Evolutionary conservation across 2,888 invertebrate genomes (phyloP).

Genomic region (Plagiodera versicolora): DNA sequence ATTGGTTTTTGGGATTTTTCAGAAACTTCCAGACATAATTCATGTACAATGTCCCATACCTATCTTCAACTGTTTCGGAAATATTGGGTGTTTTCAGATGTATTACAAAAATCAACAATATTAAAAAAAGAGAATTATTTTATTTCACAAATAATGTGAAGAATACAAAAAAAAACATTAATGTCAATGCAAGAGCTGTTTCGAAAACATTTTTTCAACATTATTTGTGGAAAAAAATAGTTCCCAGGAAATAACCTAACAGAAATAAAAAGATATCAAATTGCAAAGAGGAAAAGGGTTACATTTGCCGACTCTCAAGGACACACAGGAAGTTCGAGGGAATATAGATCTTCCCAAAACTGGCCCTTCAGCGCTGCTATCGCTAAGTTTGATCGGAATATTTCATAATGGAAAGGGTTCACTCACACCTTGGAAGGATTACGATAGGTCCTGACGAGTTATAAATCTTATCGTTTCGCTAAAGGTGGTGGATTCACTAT

Average conservation of each 20-base stretch:
- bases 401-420: constrained; percentile 32
- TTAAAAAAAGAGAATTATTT: too few relatives aligned
- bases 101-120: too few relatives aligned
- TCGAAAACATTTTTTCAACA: too few relatives aligned
- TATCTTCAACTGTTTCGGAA: too few relatives aligned
- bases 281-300: constrained; percentile 13
- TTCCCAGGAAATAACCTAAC: constrained; percentile 12
- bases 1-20: too few relatives aligned
- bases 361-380: constrained; percentile 4
- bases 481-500: constrained; percentile 9
- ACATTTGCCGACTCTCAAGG: constrained; percentile 2
- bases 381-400: constrained; percentile 11
- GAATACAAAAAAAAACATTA: too few relatives aligned
- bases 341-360: constrained; percentile 8
- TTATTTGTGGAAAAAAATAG: too few relatives aligned
- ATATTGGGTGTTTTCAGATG: too few relatives aligned
- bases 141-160: too few relatives aligned
- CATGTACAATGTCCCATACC: too few relatives aligned
- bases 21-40: too few relatives aligned
- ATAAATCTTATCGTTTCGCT: constrained; percentile 25
- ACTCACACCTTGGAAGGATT: constrained; percentile 38
- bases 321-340: constrained; percentile 15
- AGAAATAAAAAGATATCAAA: constrained; percentile 13
- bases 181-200: too few relatives aligned
- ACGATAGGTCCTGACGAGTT: constrained; percentile 27